Conservation (phyloP, 2,888 invertebrate genomes). For the Cryptocephalus primarius region DNA sequence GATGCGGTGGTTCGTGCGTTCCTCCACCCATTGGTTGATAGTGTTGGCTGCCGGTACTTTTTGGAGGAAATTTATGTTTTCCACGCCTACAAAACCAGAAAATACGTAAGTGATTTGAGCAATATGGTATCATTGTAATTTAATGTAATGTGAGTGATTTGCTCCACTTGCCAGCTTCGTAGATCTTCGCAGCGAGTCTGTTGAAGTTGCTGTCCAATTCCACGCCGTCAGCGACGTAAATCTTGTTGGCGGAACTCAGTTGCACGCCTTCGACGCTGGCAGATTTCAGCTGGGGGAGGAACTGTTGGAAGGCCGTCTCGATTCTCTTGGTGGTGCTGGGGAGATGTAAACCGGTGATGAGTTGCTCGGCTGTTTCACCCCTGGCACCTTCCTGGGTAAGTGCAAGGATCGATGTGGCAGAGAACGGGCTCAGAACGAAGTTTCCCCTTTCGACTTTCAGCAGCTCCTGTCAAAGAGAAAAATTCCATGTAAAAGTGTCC, state of each 20-base stretch:
- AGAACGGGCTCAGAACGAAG: constrained; percentile 28
- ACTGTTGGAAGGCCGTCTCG: constrained; percentile 9
- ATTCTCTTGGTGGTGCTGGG: constrained; percentile 13
- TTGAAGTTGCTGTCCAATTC: constrained; percentile 43
- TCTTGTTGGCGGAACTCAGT: constrained; percentile 36
- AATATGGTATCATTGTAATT: too few relatives aligned
- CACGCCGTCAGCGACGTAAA: constrained; percentile 46
- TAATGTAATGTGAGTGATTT: too few relatives aligned
- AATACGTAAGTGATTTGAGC: background rate
- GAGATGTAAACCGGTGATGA: constrained; percentile 16
- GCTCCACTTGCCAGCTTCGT: constrained; percentile 35
- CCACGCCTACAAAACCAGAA: constrained; percentile 38
- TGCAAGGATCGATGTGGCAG: constrained; percentile 27
- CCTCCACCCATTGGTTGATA: constrained; percentile 32
- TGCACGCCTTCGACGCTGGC: constrained; percentile 12
- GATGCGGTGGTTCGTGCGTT: constrained; percentile 29
- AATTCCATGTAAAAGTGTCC: too few relatives aligned
- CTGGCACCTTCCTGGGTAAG: constrained; percentile 26
- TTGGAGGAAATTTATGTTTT: constrained; percentile 28
- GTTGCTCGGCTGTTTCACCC: constrained; percentile 24
- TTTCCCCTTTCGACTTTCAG: constrained; percentile 16
- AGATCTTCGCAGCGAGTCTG: constrained; percentile 46
- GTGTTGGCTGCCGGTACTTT: constrained; percentile 15
- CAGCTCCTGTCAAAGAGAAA: constrained; percentile 10
- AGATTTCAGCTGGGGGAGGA: constrained; percentile 15